These are phyloP conservation scores for Macroglossus sobrinus DNA, from an alignment of 2,113 vertebrate genomes.

Conservation along the genomic window DNA sequence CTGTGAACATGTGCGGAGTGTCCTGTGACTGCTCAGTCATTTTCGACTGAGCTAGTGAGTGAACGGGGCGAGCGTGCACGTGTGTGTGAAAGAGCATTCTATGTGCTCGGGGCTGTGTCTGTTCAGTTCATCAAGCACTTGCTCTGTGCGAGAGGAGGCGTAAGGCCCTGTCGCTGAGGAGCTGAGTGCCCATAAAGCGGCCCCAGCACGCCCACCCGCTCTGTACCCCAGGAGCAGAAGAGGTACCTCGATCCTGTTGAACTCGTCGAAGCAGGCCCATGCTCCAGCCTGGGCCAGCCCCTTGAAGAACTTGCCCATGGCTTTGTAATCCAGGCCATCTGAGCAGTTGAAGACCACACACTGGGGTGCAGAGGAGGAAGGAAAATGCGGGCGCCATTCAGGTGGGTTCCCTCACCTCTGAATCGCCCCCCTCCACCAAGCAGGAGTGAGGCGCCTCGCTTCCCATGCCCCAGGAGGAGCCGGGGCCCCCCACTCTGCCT, in stretches of 20 bases:
- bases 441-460: not conserved
- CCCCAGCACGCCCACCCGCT: not conserved
- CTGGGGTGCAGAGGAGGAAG: slow-evolving; percentile 74
- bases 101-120: not conserved
- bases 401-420: not conserved
- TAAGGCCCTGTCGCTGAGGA: not conserved
- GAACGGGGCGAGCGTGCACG: not conserved
- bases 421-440: not conserved
- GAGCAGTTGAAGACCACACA: slow-evolving; percentile 98
- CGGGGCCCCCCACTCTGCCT: not conserved
- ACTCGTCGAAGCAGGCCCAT: slow-evolving; percentile 97
- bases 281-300: slow-evolving; percentile 94
- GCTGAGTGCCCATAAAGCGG: not conserved
- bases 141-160: not conserved
- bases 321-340: slow-evolving; percentile 95
- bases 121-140: not conserved
- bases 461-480: not conserved
- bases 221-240: not conserved
- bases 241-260: slow-evolving; percentile 95
- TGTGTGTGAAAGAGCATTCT: not conserved
- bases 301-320: slow-evolving; percentile 98
- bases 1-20: not conserved
- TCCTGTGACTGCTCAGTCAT: not conserved
- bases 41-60: not conserved
- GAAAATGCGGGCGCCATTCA: not conserved